Evolutionary conservation across 2,888 invertebrate genomes (phyloP).

Genomic region (Alsophila aescularia): DNA sequence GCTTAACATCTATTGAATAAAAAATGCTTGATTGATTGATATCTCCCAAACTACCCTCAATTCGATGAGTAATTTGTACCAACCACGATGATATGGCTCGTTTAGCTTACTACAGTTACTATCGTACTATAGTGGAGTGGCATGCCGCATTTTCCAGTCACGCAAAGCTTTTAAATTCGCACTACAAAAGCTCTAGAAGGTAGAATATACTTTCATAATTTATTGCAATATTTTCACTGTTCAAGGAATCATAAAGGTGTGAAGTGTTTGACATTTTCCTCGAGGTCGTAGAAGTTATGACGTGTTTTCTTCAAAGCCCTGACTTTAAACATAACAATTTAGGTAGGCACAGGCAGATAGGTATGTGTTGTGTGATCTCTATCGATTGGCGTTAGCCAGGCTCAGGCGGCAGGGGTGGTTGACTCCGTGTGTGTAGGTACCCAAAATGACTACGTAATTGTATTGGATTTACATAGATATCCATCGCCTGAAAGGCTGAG

Average conservation of each 20-base stretch:
- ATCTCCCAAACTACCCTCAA: slow-evolving; percentile 8
- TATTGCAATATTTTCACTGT: slow-evolving; percentile 24
- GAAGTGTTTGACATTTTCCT: slow-evolving; percentile 45
- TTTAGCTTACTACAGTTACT: not conserved
- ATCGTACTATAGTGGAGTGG: not conserved
- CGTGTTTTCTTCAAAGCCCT: slow-evolving; percentile 43
- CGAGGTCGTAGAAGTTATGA: slow-evolving; percentile 36
- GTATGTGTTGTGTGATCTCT: slow-evolving; percentile 14
- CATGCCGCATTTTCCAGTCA: slow-evolving; percentile 12
- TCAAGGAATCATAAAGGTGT: slow-evolving; percentile 31
- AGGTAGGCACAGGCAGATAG: slow-evolving; percentile 18
- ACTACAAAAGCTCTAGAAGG: slow-evolving; percentile 27
- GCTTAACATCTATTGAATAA: slow-evolving; percentile 12
- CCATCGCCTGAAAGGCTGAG: slow-evolving; percentile 33
- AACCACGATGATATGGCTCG: not conserved
- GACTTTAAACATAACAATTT: slow-evolving; percentile 5
- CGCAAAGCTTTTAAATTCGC: slow-evolving; percentile 28
- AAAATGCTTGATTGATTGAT: slow-evolving; percentile 16
- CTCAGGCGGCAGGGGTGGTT: slow-evolving; percentile 55
- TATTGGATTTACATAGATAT: slow-evolving; percentile 56
- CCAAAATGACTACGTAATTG: slow-evolving; percentile 47
- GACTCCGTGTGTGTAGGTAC: slow-evolving; percentile 46
- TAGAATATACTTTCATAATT: slow-evolving; percentile 13
- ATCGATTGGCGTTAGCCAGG: slow-evolving; percentile 57
- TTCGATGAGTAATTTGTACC: not conserved